A percentile compares a stretch with the other conserved stretches of the same genome.
phyloP scores from a whole-genome alignment of 1,140 invertebrate genomes.

The Rhagoletis zephyria region DNA sequence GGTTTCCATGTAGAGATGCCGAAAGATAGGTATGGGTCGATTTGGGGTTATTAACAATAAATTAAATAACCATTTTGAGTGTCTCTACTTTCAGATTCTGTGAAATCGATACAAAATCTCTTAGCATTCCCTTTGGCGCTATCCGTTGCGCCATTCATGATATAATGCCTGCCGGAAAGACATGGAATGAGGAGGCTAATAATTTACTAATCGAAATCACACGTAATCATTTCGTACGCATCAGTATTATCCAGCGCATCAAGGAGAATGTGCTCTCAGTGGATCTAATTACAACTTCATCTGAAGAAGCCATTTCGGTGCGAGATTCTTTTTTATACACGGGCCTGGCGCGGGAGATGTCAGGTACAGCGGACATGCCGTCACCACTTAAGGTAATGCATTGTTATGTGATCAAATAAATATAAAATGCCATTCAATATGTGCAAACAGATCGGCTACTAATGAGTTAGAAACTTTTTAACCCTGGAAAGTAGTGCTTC shows the following conservation, averaged over 20 bases:
- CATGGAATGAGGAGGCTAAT: constrained; percentile 61
- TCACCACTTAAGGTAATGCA: constrained; percentile 51
- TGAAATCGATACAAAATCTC: constrained; percentile 57
- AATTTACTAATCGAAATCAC: constrained; percentile 61
- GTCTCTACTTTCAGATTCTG: constrained; percentile 59
- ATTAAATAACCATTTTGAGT: neutral
- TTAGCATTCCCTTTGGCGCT: constrained; percentile 60
- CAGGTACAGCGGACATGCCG: constrained; percentile 50
- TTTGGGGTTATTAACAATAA: neutral
- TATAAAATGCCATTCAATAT: too few relatives aligned
- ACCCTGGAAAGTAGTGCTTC: too few relatives aligned
- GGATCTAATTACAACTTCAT: constrained; percentile 58
- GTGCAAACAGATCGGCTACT: too few relatives aligned
- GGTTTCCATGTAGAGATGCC: constrained; percentile 50
- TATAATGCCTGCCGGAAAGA: constrained; percentile 58
- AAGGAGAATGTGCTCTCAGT: constrained; percentile 58
- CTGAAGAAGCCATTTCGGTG: constrained; percentile 59
- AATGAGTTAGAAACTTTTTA: too few relatives aligned
- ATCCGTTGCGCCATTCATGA: constrained; percentile 63
- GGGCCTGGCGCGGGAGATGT: constrained; percentile 61
- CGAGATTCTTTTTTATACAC: constrained; percentile 68
- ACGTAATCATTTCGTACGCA: constrained; percentile 53
- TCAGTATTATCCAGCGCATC: constrained; percentile 54
- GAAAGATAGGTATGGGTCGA: constrained; percentile 29
- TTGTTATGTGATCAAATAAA: too few relatives aligned